Evolutionary conservation across 1,140 invertebrate species (phyloP).

Genomic region (Lepidurus packardi): DNA sequence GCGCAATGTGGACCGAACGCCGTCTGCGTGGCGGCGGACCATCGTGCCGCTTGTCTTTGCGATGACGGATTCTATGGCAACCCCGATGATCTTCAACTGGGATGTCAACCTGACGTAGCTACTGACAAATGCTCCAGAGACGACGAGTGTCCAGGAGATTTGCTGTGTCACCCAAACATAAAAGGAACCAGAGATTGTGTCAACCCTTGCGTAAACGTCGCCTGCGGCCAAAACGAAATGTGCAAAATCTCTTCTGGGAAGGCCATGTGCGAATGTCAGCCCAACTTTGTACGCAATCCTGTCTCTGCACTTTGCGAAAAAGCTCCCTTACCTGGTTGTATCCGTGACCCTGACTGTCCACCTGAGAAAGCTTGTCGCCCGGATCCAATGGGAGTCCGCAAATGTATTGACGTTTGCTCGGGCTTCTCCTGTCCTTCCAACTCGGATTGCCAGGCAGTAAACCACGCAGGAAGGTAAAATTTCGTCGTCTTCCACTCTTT

Average conservation of each 20-base stretch:
- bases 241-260: constrained; percentile 61
- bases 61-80: constrained; percentile 68
- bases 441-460: constrained; percentile 66
- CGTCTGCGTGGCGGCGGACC: constrained; percentile 69
- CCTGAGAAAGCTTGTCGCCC: constrained; percentile 62
- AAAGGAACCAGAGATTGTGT: constrained; percentile 61
- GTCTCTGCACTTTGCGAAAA: constrained; percentile 71
- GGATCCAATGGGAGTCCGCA: constrained; percentile 75
- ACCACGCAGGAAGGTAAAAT: constrained; percentile 48
- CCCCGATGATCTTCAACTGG: constrained; percentile 62
- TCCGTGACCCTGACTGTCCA: constrained; percentile 63
- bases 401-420: constrained; percentile 68
- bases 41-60: constrained; percentile 77
- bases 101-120: constrained; percentile 48
- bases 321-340: constrained; percentile 74
- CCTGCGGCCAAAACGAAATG: constrained; percentile 72
- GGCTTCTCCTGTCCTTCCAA: constrained; percentile 75
- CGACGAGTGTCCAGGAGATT: constrained; percentile 59
- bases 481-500: background rate
- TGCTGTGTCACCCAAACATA: constrained; percentile 49
- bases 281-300: constrained; percentile 74
- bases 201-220: constrained; percentile 67
- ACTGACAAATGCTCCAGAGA: constrained; percentile 59
- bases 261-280: constrained; percentile 68
- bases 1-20: constrained; percentile 73